Conservation (phyloP, 2,797 vertebrate species). For the Rhinogobio ventralis region DNA sequence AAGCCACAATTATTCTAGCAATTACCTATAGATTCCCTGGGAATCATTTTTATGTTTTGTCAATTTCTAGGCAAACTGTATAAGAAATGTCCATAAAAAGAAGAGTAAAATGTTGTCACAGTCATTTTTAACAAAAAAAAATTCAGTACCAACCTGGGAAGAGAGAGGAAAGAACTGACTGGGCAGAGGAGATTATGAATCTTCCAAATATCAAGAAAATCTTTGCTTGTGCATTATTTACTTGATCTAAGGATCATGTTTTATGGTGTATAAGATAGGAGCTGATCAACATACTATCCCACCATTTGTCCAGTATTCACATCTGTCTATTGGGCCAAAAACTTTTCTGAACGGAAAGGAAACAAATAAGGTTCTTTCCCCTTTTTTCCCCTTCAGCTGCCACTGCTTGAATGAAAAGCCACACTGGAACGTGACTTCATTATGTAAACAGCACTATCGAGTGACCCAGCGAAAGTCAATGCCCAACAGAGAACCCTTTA, state of each 20-base stretch:
- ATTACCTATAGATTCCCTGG: not conserved
- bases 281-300: not conserved
- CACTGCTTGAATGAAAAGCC: conserved; percentile 8
- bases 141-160: too few species aligned
- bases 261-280: not conserved
- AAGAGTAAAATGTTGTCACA: not conserved
- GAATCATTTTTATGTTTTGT: not conserved
- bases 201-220: not conserved
- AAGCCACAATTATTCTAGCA: not conserved
- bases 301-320: not conserved
- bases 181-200: too few species aligned
- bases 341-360: not conserved
- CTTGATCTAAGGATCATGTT: not conserved
- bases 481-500: not conserved
- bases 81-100: not conserved
- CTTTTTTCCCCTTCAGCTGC: conserved; percentile 18
- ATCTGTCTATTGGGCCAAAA: not conserved
- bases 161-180: too few species aligned
- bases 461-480: not conserved
- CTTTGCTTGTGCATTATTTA: not conserved
- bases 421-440: not conserved
- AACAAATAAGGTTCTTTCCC: not conserved
- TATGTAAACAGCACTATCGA: conserved; percentile 8
- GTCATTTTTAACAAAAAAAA: not conserved
- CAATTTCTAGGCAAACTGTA: not conserved